phyloP scores from a whole-genome alignment of 2,113 vertebrate genomes.

The Phalacrocorax brasilianus region DNA sequence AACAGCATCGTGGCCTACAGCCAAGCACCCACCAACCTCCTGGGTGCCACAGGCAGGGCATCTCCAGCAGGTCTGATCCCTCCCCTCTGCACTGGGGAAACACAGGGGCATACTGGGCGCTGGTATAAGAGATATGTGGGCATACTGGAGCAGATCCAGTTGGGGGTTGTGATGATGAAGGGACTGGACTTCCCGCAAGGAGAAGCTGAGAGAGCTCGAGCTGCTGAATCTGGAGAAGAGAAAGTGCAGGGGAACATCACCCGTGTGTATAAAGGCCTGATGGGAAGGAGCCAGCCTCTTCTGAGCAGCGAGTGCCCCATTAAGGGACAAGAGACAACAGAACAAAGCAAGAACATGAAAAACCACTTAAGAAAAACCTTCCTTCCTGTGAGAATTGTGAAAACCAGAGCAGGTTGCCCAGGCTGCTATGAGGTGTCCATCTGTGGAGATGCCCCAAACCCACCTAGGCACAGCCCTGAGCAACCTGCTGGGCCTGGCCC shows the following conservation, averaged over 20 bases:
- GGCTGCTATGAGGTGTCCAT: not conserved
- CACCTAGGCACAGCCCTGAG: not conserved
- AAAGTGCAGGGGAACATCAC: not conserved
- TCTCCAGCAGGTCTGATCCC: not conserved
- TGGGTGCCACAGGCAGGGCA: not conserved
- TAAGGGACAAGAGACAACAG: not conserved
- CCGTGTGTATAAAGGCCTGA: not conserved
- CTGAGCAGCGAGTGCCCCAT: rapidly evolving
- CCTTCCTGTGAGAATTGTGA: not conserved
- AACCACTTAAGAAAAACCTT: not conserved
- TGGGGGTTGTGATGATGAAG: not conserved
- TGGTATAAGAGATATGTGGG: not conserved
- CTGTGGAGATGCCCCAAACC: not conserved
- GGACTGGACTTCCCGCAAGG: not conserved
- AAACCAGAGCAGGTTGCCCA: not conserved
- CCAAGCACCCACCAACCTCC: not conserved
- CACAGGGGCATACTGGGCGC: not conserved
- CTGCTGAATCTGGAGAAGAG: not conserved
- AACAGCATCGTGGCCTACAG: rapidly evolving
- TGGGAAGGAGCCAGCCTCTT: not conserved
- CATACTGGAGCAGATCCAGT: not conserved
- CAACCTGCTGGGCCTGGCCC: not conserved
- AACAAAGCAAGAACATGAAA: not conserved
- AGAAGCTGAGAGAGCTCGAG: not conserved
- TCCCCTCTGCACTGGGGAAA: not conserved